A percentile compares a stretch with the other conserved stretches of the same genome.
phyloP scores from a whole-genome alignment of 2,797 vertebrate species.

The Rhinogobio ventralis region DNA sequence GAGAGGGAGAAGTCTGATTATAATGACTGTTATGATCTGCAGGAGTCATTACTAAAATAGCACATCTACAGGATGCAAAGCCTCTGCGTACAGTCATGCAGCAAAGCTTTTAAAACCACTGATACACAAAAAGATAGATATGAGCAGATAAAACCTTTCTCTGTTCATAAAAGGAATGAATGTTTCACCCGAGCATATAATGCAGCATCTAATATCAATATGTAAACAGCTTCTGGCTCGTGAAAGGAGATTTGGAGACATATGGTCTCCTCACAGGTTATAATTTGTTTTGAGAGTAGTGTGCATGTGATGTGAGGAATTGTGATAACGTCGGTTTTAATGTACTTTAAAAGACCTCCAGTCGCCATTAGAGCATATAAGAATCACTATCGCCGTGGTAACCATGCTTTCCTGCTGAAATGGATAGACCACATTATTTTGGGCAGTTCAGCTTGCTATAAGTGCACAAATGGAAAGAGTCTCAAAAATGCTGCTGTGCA shows the following conservation, averaged over 20 bases:
- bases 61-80: conserved; percentile 26
- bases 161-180: conserved; percentile 38
- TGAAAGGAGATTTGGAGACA: conserved; percentile 51
- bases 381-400: conserved; percentile 29
- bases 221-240: conserved; percentile 35
- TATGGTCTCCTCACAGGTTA: conserved; percentile 30
- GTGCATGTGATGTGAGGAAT: conserved; percentile 36
- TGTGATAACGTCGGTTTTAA: conserved; percentile 44
- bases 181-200: conserved; percentile 14
- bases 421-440: conserved; percentile 44
- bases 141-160: conserved; percentile 35
- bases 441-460: conserved; percentile 26
- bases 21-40: conserved; percentile 45
- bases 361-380: conserved; percentile 41
- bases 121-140: conserved; percentile 35
- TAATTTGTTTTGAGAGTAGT: conserved; percentile 47
- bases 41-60: conserved; percentile 41
- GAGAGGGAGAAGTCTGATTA: conserved; percentile 21
- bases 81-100: conserved; percentile 9
- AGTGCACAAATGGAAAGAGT: conserved; percentile 32
- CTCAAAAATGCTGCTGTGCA: background rate
- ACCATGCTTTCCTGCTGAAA: conserved; percentile 38
- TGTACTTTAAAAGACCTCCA: conserved; percentile 48
- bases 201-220: conserved; percentile 42
- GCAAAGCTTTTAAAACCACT: conserved; percentile 49